Evolutionary conservation across 2,113 vertebrate genomes (phyloP).

Genomic region (Bothrops jararaca): DNA sequence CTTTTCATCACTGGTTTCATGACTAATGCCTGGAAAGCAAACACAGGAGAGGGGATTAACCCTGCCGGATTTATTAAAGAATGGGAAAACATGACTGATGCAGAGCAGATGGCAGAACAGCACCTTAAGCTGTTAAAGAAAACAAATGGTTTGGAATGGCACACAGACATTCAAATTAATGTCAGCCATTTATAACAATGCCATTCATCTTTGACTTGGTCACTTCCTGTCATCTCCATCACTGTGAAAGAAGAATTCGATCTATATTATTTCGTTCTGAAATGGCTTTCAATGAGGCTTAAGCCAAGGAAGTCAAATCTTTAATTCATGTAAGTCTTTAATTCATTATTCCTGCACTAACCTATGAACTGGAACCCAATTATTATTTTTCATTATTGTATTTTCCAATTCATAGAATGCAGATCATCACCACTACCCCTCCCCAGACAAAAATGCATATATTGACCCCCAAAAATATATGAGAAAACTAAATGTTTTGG

Average conservation of each 20-base stretch:
- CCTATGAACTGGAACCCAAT: not conserved
- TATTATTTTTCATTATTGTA: not conserved
- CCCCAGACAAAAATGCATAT: not conserved
- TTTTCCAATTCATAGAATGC: not conserved
- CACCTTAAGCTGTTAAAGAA: conserved; percentile 54
- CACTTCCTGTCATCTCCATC: conserved; percentile 42
- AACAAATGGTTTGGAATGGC: conserved; percentile 56
- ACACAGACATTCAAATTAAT: conserved; percentile 52
- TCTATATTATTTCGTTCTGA: conserved; percentile 32
- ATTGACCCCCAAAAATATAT: not conserved
- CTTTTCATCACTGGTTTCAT: conserved; percentile 87
- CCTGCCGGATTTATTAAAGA: conserved; percentile 72
- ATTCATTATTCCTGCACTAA: not conserved
- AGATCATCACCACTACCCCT: not conserved
- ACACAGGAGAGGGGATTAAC: conserved; percentile 75
- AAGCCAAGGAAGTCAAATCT: not conserved
- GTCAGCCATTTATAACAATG: conserved; percentile 60
- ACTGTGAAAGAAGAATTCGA: conserved; percentile 43
- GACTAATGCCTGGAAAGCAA: conserved; percentile 77
- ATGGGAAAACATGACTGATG: conserved; percentile 72
- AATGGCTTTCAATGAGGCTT: not conserved
- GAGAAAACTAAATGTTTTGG: not conserved
- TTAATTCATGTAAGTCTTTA: not conserved
- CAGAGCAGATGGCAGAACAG: conserved; percentile 70
- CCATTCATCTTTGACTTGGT: conserved; percentile 49